Percentiles rank a stretch among this genome's conserved stretches.
phyloP scores from a whole-genome alignment of 2,113 vertebrate genomes.

The Clarias macrocephalus region DNA sequence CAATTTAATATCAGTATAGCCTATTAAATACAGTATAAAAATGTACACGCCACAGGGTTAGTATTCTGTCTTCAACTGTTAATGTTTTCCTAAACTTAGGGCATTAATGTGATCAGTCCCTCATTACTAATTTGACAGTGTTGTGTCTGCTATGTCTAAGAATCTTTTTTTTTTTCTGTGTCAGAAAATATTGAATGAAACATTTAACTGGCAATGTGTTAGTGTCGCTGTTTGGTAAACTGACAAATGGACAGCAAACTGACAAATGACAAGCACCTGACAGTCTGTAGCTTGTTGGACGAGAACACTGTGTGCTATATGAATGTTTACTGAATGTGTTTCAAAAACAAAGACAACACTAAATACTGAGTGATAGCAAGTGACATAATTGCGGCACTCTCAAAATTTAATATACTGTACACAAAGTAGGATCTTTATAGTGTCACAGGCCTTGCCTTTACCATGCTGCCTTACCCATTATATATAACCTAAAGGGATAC shows the following conservation, averaged over 20 bases:
- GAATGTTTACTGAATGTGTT: constrained; percentile 10
- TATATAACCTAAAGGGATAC: constrained; percentile 36
- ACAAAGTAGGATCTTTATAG: constrained; percentile 24
- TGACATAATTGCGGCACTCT: not conserved
- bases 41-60: constrained; percentile 15
- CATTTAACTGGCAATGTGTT: constrained; percentile 14
- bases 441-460: constrained; percentile 51
- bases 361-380: not conserved
- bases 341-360: not conserved
- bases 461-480: constrained; percentile 64
- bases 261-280: not conserved
- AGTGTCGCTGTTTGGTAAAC: not conserved
- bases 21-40: constrained; percentile 28
- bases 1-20: constrained; percentile 15
- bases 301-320: constrained; percentile 6
- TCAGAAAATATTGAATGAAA: constrained; percentile 6
- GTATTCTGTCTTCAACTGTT: constrained; percentile 37
- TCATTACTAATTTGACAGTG: constrained; percentile 6
- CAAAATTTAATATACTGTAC: constrained; percentile 1
- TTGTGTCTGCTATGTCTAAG: not conserved
- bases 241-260: constrained; percentile 6
- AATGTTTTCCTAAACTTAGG: constrained; percentile 35
- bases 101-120: constrained; percentile 46
- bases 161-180: constrained; percentile 3
- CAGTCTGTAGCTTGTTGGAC: constrained; percentile 21